Evolutionary conservation across 2,797 vertebrate genomes (phyloP).

Genomic region (Argentina silus): DNA sequence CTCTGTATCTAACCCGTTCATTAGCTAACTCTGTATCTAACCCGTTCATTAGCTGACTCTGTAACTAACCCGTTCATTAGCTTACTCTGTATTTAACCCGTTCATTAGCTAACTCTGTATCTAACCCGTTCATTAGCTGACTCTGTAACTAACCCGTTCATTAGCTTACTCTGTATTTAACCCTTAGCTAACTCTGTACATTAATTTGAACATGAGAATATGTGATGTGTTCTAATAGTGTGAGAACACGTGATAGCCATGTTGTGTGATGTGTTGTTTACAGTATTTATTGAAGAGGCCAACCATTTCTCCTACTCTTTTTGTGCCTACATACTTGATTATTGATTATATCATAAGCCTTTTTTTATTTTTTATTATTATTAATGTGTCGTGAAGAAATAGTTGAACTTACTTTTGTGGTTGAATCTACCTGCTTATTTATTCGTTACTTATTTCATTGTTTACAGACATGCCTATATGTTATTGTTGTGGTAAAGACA

Average conservation of each 20-base stretch:
- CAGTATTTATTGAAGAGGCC: conserved; percentile 69
- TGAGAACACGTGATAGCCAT: conserved; percentile 42
- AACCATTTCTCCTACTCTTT: conserved; percentile 29
- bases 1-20: not conserved
- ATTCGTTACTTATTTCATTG: conserved; percentile 24
- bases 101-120: not conserved
- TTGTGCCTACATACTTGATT: conserved; percentile 42
- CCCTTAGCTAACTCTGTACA: conserved; percentile 34
- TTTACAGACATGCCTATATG: conserved; percentile 48
- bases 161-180: conserved; percentile 35
- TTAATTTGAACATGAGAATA: conserved; percentile 28
- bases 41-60: conserved; percentile 26
- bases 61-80: not conserved
- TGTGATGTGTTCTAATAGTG: conserved; percentile 41
- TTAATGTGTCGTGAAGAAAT: conserved; percentile 43
- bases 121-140: not conserved
- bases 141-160: not conserved
- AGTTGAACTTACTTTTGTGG: conserved; percentile 49
- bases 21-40: conserved; percentile 35
- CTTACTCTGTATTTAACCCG: not conserved
- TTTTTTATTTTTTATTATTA: conserved; percentile 4
- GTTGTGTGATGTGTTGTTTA: conserved; percentile 53
- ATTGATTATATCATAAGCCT: conserved; percentile 14
- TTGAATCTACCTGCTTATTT: conserved; percentile 8
- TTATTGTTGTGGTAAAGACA: conserved; percentile 28